These are phyloP conservation scores for Acanthaster planci DNA, from an alignment of 35 echinoderm and acorn worm species.

Conservation along the genomic window DNA sequence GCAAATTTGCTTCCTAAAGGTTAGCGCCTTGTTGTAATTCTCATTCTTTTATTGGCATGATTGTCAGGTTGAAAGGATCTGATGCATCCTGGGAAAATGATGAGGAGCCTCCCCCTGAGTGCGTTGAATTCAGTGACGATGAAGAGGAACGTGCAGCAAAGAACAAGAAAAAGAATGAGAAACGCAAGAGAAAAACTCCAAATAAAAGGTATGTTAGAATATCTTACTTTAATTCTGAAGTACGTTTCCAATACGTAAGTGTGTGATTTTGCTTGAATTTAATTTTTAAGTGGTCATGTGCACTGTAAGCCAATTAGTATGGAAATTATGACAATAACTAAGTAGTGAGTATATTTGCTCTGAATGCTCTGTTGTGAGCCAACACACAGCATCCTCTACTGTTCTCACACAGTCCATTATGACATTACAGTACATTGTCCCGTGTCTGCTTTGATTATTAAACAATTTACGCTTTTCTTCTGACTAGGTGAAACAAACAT, in stretches of 20 bases:
- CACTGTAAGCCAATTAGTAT: background rate
- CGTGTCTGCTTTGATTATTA: no score
- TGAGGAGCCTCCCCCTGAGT: constrained; percentile 79
- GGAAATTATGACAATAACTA: no score
- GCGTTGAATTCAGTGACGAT: constrained; percentile 87
- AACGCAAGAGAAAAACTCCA: constrained; percentile 72
- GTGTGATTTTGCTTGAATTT: background rate
- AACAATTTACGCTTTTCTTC: no score
- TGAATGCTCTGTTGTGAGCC: no score
- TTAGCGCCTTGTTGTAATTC: no score
- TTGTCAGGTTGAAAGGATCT: constrained; percentile 73
- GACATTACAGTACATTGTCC: no score
- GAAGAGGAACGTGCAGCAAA: constrained; percentile 69
- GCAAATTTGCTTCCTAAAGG: no score
- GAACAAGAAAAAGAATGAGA: constrained; percentile 36
- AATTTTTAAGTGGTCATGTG: background rate
- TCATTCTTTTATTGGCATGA: constrained; percentile 3
- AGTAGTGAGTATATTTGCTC: no score
- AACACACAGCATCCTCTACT: no score
- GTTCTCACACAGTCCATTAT: no score
- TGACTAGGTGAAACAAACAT: no score
- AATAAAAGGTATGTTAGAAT: constrained; percentile 25
- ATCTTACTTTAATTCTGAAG: background rate
- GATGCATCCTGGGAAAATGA: constrained; percentile 97
- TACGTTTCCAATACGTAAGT: background rate